Percentiles rank a stretch among this genome's conserved stretches.
Conservation (phyloP, 2,113 vertebrate genomes). For the Psilopogon haemacephalus region DNA sequence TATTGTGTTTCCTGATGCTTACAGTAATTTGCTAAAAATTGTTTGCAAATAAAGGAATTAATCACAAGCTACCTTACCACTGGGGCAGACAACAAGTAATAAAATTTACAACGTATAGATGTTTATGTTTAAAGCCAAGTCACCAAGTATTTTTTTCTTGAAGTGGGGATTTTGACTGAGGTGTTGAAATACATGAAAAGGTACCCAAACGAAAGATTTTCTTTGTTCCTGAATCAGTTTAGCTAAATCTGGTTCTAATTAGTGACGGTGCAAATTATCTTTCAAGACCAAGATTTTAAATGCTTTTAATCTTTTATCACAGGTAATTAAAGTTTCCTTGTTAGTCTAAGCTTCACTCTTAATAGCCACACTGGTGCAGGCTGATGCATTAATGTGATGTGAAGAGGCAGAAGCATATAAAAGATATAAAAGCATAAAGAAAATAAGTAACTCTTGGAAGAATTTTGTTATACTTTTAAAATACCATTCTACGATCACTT, state of each 20-base stretch:
- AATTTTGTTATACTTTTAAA: background rate
- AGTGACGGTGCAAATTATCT: background rate
- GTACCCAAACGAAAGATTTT: background rate
- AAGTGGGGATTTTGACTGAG: background rate
- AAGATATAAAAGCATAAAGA: background rate
- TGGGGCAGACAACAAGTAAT: background rate
- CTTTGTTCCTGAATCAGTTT: background rate
- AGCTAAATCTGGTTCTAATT: background rate
- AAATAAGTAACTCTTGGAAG: background rate
- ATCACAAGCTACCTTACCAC: background rate
- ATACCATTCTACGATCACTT: background rate
- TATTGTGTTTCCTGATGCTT: background rate
- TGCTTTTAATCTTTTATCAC: background rate
- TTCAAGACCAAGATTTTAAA: background rate
- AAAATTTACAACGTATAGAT: background rate
- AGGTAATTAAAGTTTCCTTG: background rate
- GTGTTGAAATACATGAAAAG: background rate
- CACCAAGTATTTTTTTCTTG: background rate
- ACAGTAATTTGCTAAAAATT: conserved; percentile 14
- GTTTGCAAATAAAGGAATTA: conserved; percentile 24
- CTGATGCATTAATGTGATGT: background rate
- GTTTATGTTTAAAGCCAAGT: conserved; percentile 34
- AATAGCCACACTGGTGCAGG: background rate
- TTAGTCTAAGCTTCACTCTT: background rate
- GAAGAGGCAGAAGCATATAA: background rate